These are phyloP conservation scores for Zootoca vivipara DNA, from an alignment of 2,113 vertebrate species.

Conservation along the genomic window DNA sequence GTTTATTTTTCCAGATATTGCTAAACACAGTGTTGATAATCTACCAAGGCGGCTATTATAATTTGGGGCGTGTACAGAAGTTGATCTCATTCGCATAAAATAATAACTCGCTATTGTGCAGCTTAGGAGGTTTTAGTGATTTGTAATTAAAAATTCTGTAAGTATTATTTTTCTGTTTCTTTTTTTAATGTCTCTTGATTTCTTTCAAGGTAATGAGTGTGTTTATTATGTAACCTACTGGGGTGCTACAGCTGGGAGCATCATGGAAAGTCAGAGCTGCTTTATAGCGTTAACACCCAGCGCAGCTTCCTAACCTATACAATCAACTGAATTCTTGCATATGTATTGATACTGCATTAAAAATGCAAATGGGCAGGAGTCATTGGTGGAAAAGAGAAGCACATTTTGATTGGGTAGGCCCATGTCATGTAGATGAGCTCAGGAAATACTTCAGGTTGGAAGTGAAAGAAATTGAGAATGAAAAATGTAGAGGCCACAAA, in stretches of 20 bases:
- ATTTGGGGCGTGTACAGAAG: constrained; percentile 41
- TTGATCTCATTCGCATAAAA: constrained; percentile 48
- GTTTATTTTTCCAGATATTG: constrained; percentile 58
- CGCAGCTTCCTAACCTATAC: constrained; percentile 4
- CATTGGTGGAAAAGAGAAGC: not conserved
- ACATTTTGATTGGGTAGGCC: too few species aligned
- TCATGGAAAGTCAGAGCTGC: constrained; percentile 7
- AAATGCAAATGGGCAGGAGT: not conserved
- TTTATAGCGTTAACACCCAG: constrained; percentile 3
- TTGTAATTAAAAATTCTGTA: constrained; percentile 47
- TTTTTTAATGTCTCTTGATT: constrained; percentile 46
- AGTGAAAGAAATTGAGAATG: not conserved
- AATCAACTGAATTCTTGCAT: constrained; percentile 33
- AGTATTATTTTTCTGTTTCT: constrained; percentile 35
- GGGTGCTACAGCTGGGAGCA: constrained; percentile 35
- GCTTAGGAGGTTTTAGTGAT: constrained; percentile 43
- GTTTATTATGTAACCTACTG: constrained; percentile 25
- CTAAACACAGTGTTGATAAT: constrained; percentile 57
- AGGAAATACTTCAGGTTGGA: not conserved
- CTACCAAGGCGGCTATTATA: constrained; percentile 47
- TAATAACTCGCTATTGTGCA: constrained; percentile 40
- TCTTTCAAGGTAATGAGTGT: constrained; percentile 44
- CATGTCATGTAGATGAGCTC: not conserved
- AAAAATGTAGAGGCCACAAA: not conserved
- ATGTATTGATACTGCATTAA: constrained; percentile 2